Conservation (phyloP, 1,140 invertebrate genomes). For the Phocides pigmalion region DNA sequence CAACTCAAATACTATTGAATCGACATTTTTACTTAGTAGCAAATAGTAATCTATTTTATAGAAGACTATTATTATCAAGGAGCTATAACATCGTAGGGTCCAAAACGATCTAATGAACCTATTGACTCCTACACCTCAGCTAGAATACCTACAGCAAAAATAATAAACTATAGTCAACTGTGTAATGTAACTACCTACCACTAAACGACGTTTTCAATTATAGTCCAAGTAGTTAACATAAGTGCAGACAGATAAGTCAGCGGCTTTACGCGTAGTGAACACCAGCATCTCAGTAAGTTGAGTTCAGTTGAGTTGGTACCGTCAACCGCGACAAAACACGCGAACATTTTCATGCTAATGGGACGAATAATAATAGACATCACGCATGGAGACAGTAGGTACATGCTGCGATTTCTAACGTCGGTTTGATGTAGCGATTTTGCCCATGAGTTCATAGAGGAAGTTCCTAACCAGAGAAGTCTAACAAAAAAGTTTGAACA, state of each 20-base stretch:
- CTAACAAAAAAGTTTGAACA: too few species aligned
- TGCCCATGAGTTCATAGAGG: neutral
- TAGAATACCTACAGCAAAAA: neutral
- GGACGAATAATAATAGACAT: conserved; percentile 18
- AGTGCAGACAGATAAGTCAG: conserved; percentile 27
- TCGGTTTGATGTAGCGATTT: neutral
- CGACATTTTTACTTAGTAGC: too few species aligned
- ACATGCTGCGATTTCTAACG: conserved; percentile 2
- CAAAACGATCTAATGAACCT: too few species aligned
- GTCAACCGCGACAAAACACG: conserved; percentile 44
- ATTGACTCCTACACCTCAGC: too few species aligned
- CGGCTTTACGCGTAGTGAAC: conserved; percentile 29
- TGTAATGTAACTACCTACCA: neutral
- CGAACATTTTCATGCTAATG: conserved; percentile 56
- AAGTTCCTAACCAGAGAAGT: neutral
- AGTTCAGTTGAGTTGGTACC: conserved; percentile 19
- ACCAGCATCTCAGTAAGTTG: conserved; percentile 12
- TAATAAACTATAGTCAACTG: neutral
- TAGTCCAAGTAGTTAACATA: conserved; percentile 8
- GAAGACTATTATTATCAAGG: too few species aligned
- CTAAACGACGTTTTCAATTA: conserved; percentile 27
- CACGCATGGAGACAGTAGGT: conserved; percentile 41
- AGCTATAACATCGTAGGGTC: too few species aligned
- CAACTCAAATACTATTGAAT: too few species aligned
- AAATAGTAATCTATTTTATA: too few species aligned